Conservation (phyloP, 2,113 vertebrate species). For the Gambusia holbrooki region DNA sequence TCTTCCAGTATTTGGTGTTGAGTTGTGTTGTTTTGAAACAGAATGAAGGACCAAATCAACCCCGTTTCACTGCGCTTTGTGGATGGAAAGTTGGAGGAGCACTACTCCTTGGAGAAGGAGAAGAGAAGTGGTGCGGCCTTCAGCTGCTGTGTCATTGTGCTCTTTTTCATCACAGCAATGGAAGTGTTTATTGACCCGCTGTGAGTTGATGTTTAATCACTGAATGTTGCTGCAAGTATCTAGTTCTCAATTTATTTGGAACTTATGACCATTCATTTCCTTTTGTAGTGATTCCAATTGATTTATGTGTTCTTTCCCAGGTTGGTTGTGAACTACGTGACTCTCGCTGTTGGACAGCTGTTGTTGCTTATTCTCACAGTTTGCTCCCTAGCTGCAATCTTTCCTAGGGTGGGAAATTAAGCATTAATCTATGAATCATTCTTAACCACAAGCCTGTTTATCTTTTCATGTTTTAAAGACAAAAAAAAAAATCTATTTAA, state of each 20-base stretch:
- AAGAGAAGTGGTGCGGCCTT: constrained; percentile 90
- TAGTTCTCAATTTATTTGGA: background rate
- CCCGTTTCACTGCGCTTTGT: constrained; percentile 86
- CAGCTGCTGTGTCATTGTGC: constrained; percentile 89
- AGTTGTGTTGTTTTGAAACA: constrained; percentile 45
- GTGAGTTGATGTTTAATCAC: constrained; percentile 71
- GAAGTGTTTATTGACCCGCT: constrained; percentile 89
- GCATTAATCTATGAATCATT: background rate
- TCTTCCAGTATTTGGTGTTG: background rate
- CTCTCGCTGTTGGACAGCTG: constrained; percentile 86
- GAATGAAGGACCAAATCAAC: constrained; percentile 86
- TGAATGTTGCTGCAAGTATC: background rate
- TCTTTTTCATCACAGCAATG: constrained; percentile 87
- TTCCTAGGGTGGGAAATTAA: constrained; percentile 86
- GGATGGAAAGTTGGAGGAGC: constrained; percentile 86
- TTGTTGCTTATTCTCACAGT: constrained; percentile 88
- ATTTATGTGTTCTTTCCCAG: constrained; percentile 65
- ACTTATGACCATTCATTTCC: background rate
- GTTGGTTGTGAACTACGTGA: constrained; percentile 91
- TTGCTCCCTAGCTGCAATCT: constrained; percentile 91
- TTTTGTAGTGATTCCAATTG: background rate
- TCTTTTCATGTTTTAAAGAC: too few relatives aligned
- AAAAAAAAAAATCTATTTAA: too few relatives aligned
- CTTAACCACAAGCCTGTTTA: background rate
- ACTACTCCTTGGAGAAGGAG: constrained; percentile 93